A percentile compares a stretch with the other conserved stretches of the same genome.
These are phyloP conservation scores for Chiloscyllium punctatum DNA, from an alignment of 2,797 vertebrate genomes.

Conservation along the genomic window DNA sequence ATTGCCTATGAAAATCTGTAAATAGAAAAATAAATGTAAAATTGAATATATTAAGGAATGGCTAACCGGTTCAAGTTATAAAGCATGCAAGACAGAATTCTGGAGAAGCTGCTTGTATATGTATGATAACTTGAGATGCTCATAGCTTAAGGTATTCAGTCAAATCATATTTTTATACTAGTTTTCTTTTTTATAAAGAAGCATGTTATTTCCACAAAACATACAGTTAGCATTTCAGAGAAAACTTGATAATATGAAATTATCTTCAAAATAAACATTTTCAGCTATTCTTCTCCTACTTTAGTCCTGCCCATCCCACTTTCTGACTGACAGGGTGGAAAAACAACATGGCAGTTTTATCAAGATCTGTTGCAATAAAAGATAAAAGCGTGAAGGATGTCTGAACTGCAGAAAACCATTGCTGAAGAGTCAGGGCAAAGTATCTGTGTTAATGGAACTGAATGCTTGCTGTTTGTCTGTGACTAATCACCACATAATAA, in stretches of 20 bases:
- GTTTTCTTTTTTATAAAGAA: not conserved
- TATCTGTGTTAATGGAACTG: not conserved
- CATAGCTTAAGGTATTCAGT: not conserved
- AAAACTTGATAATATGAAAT: not conserved
- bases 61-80: not conserved
- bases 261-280: not conserved
- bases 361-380: not conserved
- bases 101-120: not conserved
- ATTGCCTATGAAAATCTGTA: not conserved
- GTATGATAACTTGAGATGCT: not conserved
- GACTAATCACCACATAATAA: not conserved
- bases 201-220: not conserved
- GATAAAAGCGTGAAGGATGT: not conserved
- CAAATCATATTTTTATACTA: not conserved
- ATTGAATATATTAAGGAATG: not conserved
- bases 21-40: not conserved
- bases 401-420: not conserved
- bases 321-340: not conserved
- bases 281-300: not conserved
- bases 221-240: not conserved
- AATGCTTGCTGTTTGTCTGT: not conserved
- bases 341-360: not conserved
- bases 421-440: not conserved
- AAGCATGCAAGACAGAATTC: not conserved
- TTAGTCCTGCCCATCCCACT: not conserved